Evolutionary conservation across 2,888 invertebrate genomes (phyloP).

Genomic region (Acrobasis suavella): DNA sequence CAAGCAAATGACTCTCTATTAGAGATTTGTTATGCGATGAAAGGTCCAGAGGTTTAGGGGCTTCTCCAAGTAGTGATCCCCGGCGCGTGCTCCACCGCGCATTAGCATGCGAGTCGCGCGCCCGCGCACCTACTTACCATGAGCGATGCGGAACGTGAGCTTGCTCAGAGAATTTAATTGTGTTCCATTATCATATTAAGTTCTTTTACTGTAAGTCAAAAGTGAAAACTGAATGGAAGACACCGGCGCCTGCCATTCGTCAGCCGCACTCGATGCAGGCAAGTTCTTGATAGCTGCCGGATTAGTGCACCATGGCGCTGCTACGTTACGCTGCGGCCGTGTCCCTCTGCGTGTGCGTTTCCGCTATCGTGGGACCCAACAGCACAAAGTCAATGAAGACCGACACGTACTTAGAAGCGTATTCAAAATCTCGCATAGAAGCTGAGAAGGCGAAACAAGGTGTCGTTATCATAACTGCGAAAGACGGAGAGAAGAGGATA

Average conservation of each 20-base stretch:
- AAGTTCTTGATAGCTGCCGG: constrained; percentile 63
- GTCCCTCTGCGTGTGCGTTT: constrained; percentile 53
- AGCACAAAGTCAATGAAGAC: constrained; percentile 64
- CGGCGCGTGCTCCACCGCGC: constrained; percentile 48
- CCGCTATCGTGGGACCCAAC: constrained; percentile 72
- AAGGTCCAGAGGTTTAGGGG: constrained; percentile 61
- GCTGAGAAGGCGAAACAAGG: constrained; percentile 73
- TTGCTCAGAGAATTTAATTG: constrained; percentile 81
- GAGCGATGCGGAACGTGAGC: constrained; percentile 78
- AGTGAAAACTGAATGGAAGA: constrained; percentile 78
- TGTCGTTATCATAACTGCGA: constrained; percentile 71
- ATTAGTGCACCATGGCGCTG: constrained; percentile 56
- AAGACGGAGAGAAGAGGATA: constrained; percentile 75
- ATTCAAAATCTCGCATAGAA: constrained; percentile 80
- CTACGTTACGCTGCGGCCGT: constrained; percentile 51
- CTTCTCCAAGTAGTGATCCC: constrained; percentile 55
- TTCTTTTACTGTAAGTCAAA: constrained; percentile 81
- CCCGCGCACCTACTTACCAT: constrained; percentile 72
- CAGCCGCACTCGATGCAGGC: constrained; percentile 75
- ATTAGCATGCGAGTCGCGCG: constrained; percentile 70
- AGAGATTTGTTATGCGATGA: constrained; percentile 66
- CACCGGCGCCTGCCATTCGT: constrained; percentile 72
- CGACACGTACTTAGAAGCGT: constrained; percentile 86
- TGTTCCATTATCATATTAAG: constrained; percentile 82
- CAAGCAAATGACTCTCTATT: constrained; percentile 62